A percentile compares a stretch with the other conserved stretches of the same genome.
Evolutionary conservation across 2,888 invertebrate genomes (phyloP).

Genomic region (Tetragnatha montana): DNA sequence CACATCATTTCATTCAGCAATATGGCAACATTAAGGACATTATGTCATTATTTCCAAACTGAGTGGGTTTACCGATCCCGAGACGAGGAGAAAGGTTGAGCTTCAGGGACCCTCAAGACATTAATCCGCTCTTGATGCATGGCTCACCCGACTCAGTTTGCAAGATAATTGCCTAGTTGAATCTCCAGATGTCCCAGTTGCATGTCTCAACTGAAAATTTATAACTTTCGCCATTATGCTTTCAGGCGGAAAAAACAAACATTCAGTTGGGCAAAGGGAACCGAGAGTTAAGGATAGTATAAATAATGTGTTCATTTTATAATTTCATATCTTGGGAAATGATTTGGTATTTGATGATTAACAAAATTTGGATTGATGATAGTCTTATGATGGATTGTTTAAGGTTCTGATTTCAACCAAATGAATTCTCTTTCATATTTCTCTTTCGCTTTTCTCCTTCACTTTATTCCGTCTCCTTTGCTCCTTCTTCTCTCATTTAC

Average conservation of each 20-base stretch:
- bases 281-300: no score
- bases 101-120: conserved; percentile 27
- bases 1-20: not conserved
- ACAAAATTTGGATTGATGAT: no score
- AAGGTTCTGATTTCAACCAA: no score
- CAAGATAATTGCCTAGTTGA: conserved; percentile 14
- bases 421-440: no score
- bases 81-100: conserved; percentile 21
- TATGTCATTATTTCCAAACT: not conserved
- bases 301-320: no score
- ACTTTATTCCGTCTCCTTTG: no score
- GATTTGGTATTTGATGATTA: no score
- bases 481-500: no score
- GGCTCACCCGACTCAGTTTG: not conserved
- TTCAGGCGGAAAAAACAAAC: not conserved
- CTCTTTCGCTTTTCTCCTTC: no score
- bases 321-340: no score
- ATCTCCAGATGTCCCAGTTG: conserved; percentile 33
- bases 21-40: not conserved
- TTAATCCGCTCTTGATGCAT: conserved; percentile 38
- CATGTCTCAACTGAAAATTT: conserved; percentile 35
- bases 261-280: not conserved
- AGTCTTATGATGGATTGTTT: no score
- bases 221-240: conserved; percentile 6
- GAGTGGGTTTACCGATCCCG: not conserved